phyloP scores from a whole-genome alignment of 1,140 invertebrate species.

The Rhizoglyphus robini region DNA sequence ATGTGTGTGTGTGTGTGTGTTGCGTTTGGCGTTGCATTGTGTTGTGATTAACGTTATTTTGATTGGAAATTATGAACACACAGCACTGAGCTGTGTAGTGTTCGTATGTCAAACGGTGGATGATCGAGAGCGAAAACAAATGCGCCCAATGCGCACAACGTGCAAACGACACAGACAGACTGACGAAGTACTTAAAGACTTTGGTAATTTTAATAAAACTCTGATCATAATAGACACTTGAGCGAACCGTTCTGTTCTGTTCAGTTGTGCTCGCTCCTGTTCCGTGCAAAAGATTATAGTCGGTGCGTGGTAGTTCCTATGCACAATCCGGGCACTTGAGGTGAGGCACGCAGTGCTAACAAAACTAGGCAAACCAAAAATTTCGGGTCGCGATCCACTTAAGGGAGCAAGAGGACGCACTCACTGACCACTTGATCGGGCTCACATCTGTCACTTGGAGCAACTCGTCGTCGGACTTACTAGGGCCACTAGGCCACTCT shows the following conservation, averaged over 20 bases:
- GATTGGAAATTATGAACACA: background rate
- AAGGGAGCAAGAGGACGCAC: background rate
- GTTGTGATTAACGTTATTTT: conserved; percentile 10
- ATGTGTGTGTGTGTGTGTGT: conserved; percentile 18
- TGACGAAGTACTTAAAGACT: too few species aligned
- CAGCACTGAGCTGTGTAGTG: background rate
- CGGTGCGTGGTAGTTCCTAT: background rate
- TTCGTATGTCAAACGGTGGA: background rate
- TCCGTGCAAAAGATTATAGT: background rate
- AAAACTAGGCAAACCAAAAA: background rate
- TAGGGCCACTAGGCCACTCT: background rate
- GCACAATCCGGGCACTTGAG: too few species aligned
- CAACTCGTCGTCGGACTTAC: background rate
- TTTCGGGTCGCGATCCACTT: conserved; percentile 10
- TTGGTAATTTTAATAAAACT: conserved; percentile 10
- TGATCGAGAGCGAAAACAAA: conserved; percentile 7
- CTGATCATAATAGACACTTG: conserved; percentile 7
- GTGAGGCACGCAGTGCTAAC: too few species aligned
- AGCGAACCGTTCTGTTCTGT: background rate
- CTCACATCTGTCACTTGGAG: background rate
- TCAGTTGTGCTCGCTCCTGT: background rate
- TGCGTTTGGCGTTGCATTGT: background rate
- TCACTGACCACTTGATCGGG: conserved; percentile 3
- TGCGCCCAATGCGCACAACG: background rate
- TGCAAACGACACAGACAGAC: background rate